Conservation (phyloP, 2,113 vertebrate species). For the Podocnemis expansa region DNA sequence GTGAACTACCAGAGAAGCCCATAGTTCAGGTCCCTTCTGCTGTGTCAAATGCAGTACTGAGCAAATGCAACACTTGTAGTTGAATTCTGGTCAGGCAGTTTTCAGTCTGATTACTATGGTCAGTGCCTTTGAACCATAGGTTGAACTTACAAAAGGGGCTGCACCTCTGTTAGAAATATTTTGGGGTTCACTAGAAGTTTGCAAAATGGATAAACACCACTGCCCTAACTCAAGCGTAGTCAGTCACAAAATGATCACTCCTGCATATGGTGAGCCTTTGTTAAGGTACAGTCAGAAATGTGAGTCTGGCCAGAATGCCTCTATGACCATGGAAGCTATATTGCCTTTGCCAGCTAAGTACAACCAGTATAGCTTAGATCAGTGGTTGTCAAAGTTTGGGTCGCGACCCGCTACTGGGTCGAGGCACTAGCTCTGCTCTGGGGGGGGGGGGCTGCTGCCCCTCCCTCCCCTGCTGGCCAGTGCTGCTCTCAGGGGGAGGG, state of each 20-base stretch:
- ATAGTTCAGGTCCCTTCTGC: not conserved
- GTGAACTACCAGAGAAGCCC: not conserved
- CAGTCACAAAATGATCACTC: not conserved
- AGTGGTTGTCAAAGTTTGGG: no score
- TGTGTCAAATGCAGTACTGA: not conserved
- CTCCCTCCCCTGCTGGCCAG: no score
- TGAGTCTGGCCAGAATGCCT: not conserved
- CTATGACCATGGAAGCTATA: not conserved
- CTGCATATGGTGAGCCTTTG: not conserved
- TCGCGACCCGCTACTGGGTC: no score
- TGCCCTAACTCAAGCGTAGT: not conserved
- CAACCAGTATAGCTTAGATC: not conserved
- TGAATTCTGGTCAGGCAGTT: not conserved
- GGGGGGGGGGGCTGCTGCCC: no score
- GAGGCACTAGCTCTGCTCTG: no score
- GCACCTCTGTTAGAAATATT: not conserved
- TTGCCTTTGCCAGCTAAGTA: not conserved
- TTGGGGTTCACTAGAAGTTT: not conserved
- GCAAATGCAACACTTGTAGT: not conserved
- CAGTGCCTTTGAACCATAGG: not conserved
- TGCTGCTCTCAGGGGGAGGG: no score
- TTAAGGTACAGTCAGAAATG: not conserved
- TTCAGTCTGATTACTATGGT: not conserved
- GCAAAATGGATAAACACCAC: not conserved
- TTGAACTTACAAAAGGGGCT: not conserved